phyloP scores from a whole-genome alignment of 2,113 vertebrate species.

The Delphinapterus leucas region DNA sequence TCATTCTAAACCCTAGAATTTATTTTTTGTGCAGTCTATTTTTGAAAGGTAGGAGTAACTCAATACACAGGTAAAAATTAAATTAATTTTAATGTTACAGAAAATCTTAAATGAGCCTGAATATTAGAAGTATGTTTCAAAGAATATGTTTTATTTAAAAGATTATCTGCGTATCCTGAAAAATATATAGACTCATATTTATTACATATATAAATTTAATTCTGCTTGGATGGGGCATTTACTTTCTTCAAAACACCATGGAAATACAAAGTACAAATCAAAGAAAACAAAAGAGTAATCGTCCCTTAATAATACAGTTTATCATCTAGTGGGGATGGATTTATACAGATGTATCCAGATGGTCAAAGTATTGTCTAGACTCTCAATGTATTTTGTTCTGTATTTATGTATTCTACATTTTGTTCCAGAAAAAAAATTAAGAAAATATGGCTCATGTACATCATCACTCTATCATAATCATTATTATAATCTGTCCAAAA shows the following conservation, averaged over 20 bases:
- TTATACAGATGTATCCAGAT: slow-evolving; percentile 16
- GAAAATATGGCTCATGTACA: background rate
- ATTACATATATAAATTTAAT: background rate
- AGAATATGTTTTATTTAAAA: background rate
- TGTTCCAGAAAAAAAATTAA: background rate
- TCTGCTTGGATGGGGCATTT: background rate
- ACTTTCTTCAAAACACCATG: background rate
- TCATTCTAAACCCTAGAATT: background rate
- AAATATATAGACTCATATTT: background rate
- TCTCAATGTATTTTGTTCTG: background rate
- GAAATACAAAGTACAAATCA: background rate
- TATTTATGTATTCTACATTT: background rate
- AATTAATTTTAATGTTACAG: background rate
- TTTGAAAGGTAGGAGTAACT: background rate
- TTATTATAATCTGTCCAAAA: background rate
- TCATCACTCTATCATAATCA: background rate
- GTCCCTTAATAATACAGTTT: background rate
- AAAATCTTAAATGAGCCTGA: background rate
- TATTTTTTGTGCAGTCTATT: background rate
- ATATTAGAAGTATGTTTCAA: background rate
- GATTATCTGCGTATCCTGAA: background rate
- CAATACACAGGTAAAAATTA: background rate
- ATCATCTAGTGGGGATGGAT: background rate
- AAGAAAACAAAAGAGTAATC: background rate
- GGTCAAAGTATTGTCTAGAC: background rate